Conservation (phyloP, 2,113 vertebrate genomes). For the Chlorodrepanis virens region DNA sequence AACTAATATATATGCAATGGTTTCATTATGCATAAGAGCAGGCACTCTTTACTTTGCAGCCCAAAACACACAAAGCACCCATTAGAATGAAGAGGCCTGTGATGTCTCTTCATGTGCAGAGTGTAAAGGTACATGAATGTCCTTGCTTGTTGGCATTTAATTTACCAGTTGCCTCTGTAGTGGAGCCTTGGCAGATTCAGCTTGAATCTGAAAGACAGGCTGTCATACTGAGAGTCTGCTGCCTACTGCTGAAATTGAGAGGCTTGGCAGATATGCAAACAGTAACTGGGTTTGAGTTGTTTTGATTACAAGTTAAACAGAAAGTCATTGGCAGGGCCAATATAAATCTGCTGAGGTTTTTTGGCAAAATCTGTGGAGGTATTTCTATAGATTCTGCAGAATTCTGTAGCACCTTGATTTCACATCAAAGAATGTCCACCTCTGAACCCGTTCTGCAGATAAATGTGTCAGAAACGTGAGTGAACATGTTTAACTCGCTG, state of each 20-base stretch:
- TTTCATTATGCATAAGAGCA: background rate
- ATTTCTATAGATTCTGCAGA: constrained; percentile 56
- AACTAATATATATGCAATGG: background rate
- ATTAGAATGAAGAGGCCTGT: constrained; percentile 47
- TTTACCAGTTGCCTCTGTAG: constrained; percentile 80
- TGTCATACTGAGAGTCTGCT: constrained; percentile 80
- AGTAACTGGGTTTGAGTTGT: constrained; percentile 87
- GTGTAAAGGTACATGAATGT: constrained; percentile 73
- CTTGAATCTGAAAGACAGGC: constrained; percentile 83
- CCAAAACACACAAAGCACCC: constrained; percentile 28
- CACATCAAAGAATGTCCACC: constrained; percentile 2
- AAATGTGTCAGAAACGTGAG: background rate
- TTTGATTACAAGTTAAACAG: constrained; percentile 89
- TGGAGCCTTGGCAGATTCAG: constrained; percentile 79
- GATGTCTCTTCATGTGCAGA: constrained; percentile 54
- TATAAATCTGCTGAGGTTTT: constrained; percentile 74
- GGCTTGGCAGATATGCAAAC: constrained; percentile 84
- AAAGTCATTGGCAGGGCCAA: constrained; percentile 81
- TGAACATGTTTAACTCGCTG: background rate
- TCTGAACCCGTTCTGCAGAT: background rate
- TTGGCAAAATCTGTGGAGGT: constrained; percentile 62
- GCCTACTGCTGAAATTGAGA: constrained; percentile 82
- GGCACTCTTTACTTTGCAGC: background rate
- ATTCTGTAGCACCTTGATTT: constrained; percentile 48
- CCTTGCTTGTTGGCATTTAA: constrained; percentile 78